Evolutionary conservation across 2,113 vertebrate genomes (phyloP).

Genomic region (Datnioides undecimradiatus): DNA sequence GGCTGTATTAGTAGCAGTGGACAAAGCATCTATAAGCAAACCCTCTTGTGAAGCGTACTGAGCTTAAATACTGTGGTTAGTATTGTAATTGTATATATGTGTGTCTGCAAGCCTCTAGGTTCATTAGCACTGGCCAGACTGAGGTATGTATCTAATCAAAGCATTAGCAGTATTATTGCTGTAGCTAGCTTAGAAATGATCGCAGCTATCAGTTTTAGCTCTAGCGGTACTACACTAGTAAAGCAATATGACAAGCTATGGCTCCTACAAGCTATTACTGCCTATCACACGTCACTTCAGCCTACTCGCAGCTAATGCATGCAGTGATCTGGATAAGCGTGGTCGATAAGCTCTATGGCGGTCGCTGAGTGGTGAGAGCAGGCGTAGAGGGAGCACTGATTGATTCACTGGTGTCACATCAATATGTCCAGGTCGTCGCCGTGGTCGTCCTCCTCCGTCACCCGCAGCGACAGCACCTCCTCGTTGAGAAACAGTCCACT

Average conservation of each 20-base stretch:
- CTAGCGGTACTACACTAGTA: conserved; percentile 18
- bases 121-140: neutral
- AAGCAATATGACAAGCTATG: conserved; percentile 33
- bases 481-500: conserved; percentile 99
- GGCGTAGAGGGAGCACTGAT: conserved; percentile 91
- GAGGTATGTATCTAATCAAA: conserved; percentile 23
- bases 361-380: conserved; percentile 56
- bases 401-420: conserved; percentile 92
- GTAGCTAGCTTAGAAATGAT: neutral
- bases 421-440: conserved; percentile 94
- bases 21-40: conserved; percentile 38
- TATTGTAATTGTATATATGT: neutral
- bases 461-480: conserved; percentile 95
- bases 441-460: conserved; percentile 95
- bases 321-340: conserved; percentile 1
- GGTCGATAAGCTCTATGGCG: conserved; percentile 31
- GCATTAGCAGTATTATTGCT: conserved; percentile 23
- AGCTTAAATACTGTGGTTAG: neutral
- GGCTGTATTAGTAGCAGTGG: conserved; percentile 42
- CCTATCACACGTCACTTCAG: conserved; percentile 8
- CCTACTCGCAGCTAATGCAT: conserved; percentile 16
- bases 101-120: neutral
- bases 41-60: neutral
- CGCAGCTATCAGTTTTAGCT: conserved; percentile 18
- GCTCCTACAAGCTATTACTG: conserved; percentile 19